phyloP scores from a whole-genome alignment of 2,113 vertebrate genomes.

The Pholis gunnellus region DNA sequence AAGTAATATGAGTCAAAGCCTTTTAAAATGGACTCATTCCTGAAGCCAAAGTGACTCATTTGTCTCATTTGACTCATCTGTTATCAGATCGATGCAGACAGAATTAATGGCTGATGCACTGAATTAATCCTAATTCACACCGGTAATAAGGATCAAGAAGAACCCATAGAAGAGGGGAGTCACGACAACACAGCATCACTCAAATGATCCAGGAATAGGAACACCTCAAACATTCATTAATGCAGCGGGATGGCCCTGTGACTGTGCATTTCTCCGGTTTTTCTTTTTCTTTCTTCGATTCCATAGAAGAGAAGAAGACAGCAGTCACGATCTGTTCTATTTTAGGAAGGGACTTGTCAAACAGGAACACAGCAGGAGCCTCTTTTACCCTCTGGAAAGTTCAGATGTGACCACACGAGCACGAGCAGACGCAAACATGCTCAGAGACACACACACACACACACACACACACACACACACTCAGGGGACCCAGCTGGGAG shows the following conservation, averaged over 20 bases:
- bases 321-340: conserved; percentile 64
- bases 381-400: conserved; percentile 64
- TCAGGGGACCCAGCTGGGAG: conserved; percentile 45
- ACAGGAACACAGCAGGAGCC: conserved; percentile 59
- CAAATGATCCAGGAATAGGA: conserved; percentile 53
- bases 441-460: conserved; percentile 13
- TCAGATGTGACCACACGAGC: conserved; percentile 64
- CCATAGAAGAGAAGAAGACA: conserved; percentile 50
- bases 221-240: conserved; percentile 57
- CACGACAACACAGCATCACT: conserved; percentile 5
- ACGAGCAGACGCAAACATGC: conserved; percentile 27
- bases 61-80: no score
- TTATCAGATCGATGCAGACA: not conserved
- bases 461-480: not conserved
- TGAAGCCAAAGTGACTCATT: not conserved
- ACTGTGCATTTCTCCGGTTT: conserved; percentile 4
- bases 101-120: not conserved
- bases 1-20: not conserved
- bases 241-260: conserved; percentile 1
- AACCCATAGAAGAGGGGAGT: conserved; percentile 24
- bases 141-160: not conserved
- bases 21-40: not conserved
- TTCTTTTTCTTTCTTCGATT: conserved; percentile 23
- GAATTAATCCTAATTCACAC: conserved; percentile 7
- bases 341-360: conserved; percentile 67